phyloP scores from a whole-genome alignment of 2,888 invertebrate species.

The Idaea aversata region DNA sequence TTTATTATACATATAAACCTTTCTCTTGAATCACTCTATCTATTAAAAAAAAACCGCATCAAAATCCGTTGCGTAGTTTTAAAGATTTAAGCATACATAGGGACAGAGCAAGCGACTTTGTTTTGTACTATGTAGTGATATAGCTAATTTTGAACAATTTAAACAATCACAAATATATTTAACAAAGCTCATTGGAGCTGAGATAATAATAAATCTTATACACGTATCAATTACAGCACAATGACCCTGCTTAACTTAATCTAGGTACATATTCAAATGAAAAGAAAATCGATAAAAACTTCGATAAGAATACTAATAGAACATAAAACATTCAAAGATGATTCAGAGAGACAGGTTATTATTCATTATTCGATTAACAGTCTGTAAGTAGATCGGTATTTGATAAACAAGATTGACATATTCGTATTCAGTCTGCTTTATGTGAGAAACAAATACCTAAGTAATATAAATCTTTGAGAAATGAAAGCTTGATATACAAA shows the following conservation, averaged over 20 bases:
- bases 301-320: background rate
- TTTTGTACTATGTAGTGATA: too few relatives aligned
- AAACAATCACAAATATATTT: background rate
- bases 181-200: background rate
- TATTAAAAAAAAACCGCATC: too few relatives aligned
- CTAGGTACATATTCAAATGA: constrained; percentile 18
- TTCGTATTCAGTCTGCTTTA: constrained; percentile 2
- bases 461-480: constrained; percentile 1
- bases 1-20: too few relatives aligned
- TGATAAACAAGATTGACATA: constrained; percentile 3
- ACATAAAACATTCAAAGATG: background rate
- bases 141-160: background rate
- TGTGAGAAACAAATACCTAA: background rate
- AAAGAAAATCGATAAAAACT: constrained; percentile 29
- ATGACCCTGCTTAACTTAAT: constrained; percentile 2
- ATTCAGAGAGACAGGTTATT: too few relatives aligned
- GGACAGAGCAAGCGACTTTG: too few relatives aligned
- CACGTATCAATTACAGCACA: constrained; percentile 7
- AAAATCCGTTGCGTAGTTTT: too few relatives aligned
- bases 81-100: too few relatives aligned
- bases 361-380: too few relatives aligned
- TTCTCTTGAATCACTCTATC: too few relatives aligned
- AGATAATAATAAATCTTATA: background rate
- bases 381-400: background rate
- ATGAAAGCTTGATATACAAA: constrained; percentile 12